These are phyloP conservation scores for Rhamphomyia laevipes DNA, from an alignment of 2,888 invertebrate genomes.

Conservation along the genomic window DNA sequence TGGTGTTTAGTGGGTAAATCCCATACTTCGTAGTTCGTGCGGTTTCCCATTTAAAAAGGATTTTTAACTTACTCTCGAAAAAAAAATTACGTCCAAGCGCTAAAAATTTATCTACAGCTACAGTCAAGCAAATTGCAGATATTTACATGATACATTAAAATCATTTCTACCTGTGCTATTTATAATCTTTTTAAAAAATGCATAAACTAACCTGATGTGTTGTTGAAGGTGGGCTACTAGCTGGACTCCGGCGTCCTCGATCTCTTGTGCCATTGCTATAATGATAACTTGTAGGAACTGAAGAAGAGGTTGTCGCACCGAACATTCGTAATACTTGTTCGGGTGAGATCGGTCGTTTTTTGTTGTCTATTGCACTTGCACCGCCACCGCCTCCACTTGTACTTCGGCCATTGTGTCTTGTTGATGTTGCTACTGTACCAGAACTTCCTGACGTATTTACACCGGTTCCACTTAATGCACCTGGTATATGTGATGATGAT, in stretches of 20 bases:
- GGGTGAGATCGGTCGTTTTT: constrained; percentile 72
- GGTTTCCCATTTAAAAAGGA: too few species aligned
- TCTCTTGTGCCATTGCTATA: constrained; percentile 37
- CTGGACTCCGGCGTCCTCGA: constrained; percentile 46
- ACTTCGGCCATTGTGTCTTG: constrained; percentile 39
- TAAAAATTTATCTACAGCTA: too few species aligned
- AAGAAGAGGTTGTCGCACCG: constrained; percentile 43
- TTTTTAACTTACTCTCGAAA: too few species aligned
- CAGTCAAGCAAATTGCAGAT: too few species aligned
- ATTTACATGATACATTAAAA: too few species aligned
- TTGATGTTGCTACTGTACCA: constrained; percentile 30
- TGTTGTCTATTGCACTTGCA: constrained; percentile 30
- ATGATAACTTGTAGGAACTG: constrained; percentile 40
- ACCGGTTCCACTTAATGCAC: constrained; percentile 30
- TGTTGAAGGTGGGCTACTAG: constrained; percentile 68
- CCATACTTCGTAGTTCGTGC: too few species aligned
- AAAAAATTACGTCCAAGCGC: too few species aligned
- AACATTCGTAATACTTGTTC: constrained; percentile 65
- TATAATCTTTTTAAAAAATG: too few species aligned
- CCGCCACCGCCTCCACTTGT: constrained; percentile 27
- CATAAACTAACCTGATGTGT: constrained; percentile 52
- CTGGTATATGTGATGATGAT: constrained; percentile 44
- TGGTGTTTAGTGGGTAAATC: too few species aligned
- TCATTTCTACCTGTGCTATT: too few species aligned
- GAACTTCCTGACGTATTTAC: constrained; percentile 21